A percentile compares a stretch with the other conserved stretches of the same genome.
phyloP scores from a whole-genome alignment of 2,888 invertebrate genomes.

The Netelia inedita region DNA sequence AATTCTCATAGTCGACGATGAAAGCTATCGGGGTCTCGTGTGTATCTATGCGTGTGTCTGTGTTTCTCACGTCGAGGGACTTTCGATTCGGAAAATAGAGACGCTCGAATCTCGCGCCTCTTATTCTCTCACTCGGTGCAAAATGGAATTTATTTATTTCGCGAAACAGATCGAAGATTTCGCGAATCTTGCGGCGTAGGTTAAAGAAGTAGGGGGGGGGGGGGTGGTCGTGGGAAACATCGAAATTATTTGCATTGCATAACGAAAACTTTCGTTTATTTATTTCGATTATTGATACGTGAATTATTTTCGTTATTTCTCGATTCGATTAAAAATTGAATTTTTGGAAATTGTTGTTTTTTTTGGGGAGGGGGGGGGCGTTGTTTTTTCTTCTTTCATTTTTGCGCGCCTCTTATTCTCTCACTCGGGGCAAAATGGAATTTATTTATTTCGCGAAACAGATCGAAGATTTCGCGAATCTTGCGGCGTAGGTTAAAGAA shows the following conservation, averaged over 20 bases:
- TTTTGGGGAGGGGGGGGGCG: no score
- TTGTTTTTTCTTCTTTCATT: no score
- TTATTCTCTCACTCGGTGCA: neutral
- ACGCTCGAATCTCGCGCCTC: slow-evolving; percentile 15
- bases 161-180: slow-evolving; percentile 9
- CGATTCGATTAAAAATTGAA: no score
- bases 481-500: neutral
- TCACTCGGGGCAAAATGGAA: neutral
- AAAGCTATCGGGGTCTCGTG: neutral
- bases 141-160: slow-evolving; percentile 40
- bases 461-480: slow-evolving; percentile 3
- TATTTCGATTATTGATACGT: no score
- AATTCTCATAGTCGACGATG: slow-evolving; percentile 23
- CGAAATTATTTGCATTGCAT: no score
- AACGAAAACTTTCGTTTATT: no score
- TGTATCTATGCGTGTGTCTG: neutral
- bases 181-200: neutral
- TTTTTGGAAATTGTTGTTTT: no score
- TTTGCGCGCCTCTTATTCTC: slow-evolving; percentile 9
- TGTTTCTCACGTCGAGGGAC: neutral
- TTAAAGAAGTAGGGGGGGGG: neutral
- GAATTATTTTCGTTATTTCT: no score
- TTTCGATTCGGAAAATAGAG: slow-evolving; percentile 49
- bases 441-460: slow-evolving; percentile 42
- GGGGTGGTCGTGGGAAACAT: no score